Percentiles rank a stretch among this genome's conserved stretches.
Evolutionary conservation across 2,797 vertebrate genomes (phyloP).

Genomic region (Arctocebus calabarensis): DNA sequence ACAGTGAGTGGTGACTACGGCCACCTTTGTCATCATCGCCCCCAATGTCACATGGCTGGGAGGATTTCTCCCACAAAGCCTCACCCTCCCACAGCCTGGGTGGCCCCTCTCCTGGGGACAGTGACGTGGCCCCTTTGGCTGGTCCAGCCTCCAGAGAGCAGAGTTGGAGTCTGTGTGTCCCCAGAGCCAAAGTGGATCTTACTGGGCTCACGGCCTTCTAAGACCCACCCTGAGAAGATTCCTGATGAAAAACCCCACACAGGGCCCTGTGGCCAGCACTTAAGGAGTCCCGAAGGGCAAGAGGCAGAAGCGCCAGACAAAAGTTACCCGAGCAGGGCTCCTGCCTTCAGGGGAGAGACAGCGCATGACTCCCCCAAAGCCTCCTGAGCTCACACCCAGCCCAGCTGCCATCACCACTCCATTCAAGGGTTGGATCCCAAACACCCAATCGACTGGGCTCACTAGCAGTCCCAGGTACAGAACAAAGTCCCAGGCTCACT

Average conservation of each 20-base stretch:
- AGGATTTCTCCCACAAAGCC: neutral
- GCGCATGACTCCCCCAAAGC: neutral
- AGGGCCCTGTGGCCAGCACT: neutral
- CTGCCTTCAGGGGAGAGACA: neutral
- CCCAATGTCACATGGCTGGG: neutral
- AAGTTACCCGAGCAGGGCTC: accelerated
- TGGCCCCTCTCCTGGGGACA: neutral
- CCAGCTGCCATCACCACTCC: neutral
- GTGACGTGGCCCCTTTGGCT: neutral
- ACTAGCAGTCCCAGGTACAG: neutral
- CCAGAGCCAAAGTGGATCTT: neutral
- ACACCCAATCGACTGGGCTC: neutral
- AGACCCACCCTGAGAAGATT: neutral
- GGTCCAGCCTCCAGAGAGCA: neutral
- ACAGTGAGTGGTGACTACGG: accelerated
- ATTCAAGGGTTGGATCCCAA: neutral
- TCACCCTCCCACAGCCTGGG: neutral
- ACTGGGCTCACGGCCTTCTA: neutral
- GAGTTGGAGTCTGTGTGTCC: neutral
- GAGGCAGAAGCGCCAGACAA: neutral
- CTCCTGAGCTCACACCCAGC: neutral
- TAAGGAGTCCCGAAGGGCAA: neutral
- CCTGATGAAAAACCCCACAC: neutral
- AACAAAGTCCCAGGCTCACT: neutral
- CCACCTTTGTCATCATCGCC: neutral